Conservation (phyloP, 2,888 invertebrate genomes). For the Lasioglossum zephyrum region DNA sequence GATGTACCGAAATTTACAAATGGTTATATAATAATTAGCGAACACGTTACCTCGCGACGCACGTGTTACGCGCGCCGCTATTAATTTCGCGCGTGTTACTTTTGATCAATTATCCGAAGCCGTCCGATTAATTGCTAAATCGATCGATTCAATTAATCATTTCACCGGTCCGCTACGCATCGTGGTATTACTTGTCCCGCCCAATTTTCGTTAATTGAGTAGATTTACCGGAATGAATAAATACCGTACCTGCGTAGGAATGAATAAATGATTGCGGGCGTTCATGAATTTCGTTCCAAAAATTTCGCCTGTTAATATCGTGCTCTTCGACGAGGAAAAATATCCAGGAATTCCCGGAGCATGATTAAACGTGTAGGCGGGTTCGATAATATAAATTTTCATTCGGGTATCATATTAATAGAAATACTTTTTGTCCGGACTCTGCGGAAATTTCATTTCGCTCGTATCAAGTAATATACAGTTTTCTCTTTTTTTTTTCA, state of each 20-base stretch:
- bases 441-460: neutral
- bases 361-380: neutral
- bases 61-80: conserved; percentile 17
- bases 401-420: neutral
- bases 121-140: conserved; percentile 31
- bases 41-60: neutral
- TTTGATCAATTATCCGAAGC: conserved; percentile 33
- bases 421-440: neutral
- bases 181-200: neutral
- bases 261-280: neutral
- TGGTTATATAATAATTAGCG: conserved; percentile 5
- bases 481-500: neutral
- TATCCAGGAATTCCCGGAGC: neutral
- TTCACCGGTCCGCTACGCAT: conserved; percentile 17
- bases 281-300: neutral
- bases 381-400: neutral
- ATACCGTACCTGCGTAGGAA: neutral
- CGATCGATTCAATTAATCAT: conserved; percentile 36
- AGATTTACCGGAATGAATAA: conserved; percentile 5
- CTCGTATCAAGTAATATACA: neutral
- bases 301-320: neutral
- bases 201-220: conserved; percentile 45
- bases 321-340: neutral
- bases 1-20: conserved; percentile 4
- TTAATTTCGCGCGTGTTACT: conserved; percentile 29